Base-by-base conservation (phyloP, 1,140 invertebrate genomes). In the Neodiprion pinetum region DNA sequence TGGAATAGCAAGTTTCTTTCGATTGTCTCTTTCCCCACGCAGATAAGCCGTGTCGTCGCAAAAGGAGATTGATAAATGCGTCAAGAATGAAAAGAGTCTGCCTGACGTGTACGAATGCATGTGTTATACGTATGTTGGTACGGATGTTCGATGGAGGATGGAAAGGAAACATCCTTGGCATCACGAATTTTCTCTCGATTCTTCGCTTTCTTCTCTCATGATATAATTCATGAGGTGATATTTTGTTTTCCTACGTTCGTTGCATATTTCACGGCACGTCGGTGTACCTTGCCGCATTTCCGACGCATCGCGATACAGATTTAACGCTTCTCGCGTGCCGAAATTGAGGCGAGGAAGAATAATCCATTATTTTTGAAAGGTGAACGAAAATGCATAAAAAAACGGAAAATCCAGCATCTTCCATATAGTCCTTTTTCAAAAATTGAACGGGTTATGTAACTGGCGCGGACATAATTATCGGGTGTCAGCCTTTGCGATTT, bases 221-320 rank as follows among this genome's bases (percentile, higher is more conserved):
- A 61, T 61, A 61, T 61, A 61, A 61, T 61, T 61, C 53, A 61
- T 61, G 53, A 14, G 53, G 53, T 61, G 11, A 17, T 61, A 61
- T 61, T 61, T 61, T 61, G 53, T 61, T 61, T 61, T 61, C 28
- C 53, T 61, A 61, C 53, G 53, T 61, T 61, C 53, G 53, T 61
- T 61, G 53, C 53, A 61, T 61, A 61, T 61, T 61, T 61, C 53
- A 61, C 53, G 11, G 53, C 53, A 61, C 53, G 53, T 61, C 53
- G 53, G 53, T 40, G 28, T 61, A 61, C 11, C 53, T 12, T 61
- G 53, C 53, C 53, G 53, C 28, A 40, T 61, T 61, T 61, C 11
- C 53, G 53, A 61, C 53, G 53, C 53, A 61, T 17, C 28, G 28
- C 28, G 28, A 40, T 40, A 40, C 28, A 5, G 28, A 40, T 40